These are phyloP conservation scores for Potamilus streckersoni DNA, from an alignment of 1,140 invertebrate species.

Conservation along the genomic window DNA sequence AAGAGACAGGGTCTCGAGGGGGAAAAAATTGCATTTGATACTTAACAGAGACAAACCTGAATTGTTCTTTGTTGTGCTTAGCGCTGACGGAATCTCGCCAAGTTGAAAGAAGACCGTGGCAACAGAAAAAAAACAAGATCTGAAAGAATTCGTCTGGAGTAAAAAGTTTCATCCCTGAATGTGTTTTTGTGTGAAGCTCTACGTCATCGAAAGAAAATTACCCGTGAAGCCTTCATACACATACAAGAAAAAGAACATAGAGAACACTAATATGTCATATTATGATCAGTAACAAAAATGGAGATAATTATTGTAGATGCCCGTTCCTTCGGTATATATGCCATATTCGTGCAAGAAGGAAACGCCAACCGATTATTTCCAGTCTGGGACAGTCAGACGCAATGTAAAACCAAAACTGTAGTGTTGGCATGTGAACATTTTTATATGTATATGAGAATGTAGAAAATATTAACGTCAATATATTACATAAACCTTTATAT, in stretches of 20 bases:
- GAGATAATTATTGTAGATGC: background rate
- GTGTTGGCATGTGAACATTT: slow-evolving; percentile 67
- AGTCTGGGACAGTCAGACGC: slow-evolving; percentile 62
- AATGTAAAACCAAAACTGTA: slow-evolving; percentile 66
- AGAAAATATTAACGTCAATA: slow-evolving; percentile 51
- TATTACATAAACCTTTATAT: slow-evolving; percentile 61
- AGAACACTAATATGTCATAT: no score
- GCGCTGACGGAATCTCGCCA: slow-evolving; percentile 19
- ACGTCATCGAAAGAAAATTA: slow-evolving; percentile 15
- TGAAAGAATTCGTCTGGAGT: slow-evolving; percentile 28
- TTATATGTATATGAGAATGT: slow-evolving; percentile 62
- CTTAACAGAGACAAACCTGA: slow-evolving; percentile 22
- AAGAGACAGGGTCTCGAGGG: slow-evolving; percentile 35
- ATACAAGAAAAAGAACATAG: no score
- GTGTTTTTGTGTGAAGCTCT: slow-evolving; percentile 29
- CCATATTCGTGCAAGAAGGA: background rate
- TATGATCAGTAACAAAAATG: no score
- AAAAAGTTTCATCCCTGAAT: slow-evolving; percentile 20
- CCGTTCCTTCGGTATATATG: no score
- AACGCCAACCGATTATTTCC: slow-evolving; percentile 33
- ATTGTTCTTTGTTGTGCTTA: slow-evolving; percentile 37
- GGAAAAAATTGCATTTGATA: slow-evolving; percentile 38
- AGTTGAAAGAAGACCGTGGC: slow-evolving; percentile 22
- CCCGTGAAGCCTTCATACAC: background rate
- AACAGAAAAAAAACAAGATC: slow-evolving; percentile 1